phyloP scores from a whole-genome alignment of 2,888 invertebrate species.

The Cerastis rubricosa region DNA sequence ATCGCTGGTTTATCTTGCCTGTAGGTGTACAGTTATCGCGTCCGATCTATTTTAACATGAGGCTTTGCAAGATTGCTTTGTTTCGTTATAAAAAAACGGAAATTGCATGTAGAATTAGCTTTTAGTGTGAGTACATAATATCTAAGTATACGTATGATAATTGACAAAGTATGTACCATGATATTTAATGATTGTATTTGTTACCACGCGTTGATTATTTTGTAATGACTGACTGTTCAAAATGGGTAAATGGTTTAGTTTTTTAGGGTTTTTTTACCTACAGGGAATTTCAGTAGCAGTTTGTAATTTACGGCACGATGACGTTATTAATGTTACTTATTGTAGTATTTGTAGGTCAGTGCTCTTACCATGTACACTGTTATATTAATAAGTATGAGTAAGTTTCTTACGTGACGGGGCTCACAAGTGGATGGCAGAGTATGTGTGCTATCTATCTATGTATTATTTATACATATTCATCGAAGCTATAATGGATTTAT shows the following conservation, averaged over 20 bases:
- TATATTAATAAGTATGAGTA: constrained; percentile 48
- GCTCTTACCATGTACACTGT: constrained; percentile 36
- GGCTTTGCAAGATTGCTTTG: constrained; percentile 32
- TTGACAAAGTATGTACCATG: neutral
- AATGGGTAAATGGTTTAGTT: neutral
- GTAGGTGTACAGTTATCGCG: constrained; percentile 15
- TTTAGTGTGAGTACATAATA: neutral
- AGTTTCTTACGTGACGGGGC: constrained; percentile 45
- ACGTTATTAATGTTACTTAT: neutral
- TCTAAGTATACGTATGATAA: neutral
- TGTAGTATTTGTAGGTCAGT: constrained; percentile 43
- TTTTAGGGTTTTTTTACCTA: neutral
- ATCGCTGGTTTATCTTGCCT: constrained; percentile 38
- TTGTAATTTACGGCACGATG: neutral
- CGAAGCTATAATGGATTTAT: constrained; percentile 17
- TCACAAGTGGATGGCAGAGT: constrained; percentile 26
- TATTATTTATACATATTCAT: neutral
- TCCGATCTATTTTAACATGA: constrained; percentile 27
- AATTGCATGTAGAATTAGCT: neutral
- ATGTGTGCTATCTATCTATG: neutral
- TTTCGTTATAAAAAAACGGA: constrained; percentile 18
- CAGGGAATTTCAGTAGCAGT: neutral
- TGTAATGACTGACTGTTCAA: neutral
- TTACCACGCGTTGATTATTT: neutral
- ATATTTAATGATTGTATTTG: neutral